Evolutionary conservation across 2,888 invertebrate species (phyloP).

Genomic region (Physocephala rufipes): DNA sequence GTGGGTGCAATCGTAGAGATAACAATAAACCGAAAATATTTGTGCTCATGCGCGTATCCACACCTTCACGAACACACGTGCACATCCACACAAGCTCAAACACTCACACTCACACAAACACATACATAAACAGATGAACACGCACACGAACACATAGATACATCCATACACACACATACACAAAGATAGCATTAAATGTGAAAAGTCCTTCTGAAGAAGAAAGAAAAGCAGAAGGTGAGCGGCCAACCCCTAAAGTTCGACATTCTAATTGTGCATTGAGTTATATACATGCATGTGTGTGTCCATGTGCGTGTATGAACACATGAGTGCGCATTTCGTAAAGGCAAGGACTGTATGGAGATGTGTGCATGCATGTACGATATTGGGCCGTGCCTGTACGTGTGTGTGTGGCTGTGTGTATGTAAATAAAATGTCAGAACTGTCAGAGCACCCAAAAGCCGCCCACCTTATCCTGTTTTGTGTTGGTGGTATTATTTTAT

Average conservation of each 20-base stretch:
- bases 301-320: too few relatives aligned
- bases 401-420: slow-evolving; percentile 10
- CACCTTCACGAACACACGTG: slow-evolving; percentile 17
- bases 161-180: neutral
- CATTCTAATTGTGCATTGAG: too few relatives aligned
- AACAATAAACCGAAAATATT: neutral
- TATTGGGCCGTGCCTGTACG: neutral
- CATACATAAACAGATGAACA: slow-evolving; percentile 24
- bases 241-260: slow-evolving; percentile 40
- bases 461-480: slow-evolving; percentile 43
- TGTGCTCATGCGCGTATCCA: neutral
- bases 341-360: neutral
- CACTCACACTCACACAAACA: neutral
- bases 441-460: slow-evolving; percentile 41
- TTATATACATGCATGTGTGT: too few relatives aligned
- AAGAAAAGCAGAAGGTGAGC: too few relatives aligned
- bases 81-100: neutral
- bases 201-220: too few relatives aligned
- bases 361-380: neutral
- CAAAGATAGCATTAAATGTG: too few relatives aligned
- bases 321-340: neutral
- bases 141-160: slow-evolving; percentile 15
- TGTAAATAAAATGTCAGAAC: slow-evolving; percentile 33
- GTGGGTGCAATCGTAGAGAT: neutral
- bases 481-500: slow-evolving; percentile 57